Percentiles rank a stretch among this genome's conserved stretches.
phyloP scores from a whole-genome alignment of 2,797 vertebrate genomes.

The Botia kubotai region DNA sequence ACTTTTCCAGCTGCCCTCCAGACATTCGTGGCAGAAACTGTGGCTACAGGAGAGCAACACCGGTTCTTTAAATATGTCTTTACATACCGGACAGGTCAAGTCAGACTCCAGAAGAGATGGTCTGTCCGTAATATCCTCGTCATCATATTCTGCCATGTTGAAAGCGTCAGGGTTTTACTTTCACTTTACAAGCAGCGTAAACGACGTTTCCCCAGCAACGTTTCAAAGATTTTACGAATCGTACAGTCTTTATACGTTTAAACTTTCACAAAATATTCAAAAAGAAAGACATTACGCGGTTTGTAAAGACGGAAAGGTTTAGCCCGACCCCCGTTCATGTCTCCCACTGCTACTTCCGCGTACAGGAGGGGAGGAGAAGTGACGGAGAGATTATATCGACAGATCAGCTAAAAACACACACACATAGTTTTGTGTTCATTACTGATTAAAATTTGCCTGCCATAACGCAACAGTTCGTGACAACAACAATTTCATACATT shows the following conservation, averaged over 20 bases:
- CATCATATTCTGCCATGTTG: slow-evolving; percentile 41
- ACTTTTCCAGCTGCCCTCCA: slow-evolving; percentile 73
- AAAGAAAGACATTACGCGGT: background rate
- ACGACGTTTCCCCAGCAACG: background rate
- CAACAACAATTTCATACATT: slow-evolving; percentile 56
- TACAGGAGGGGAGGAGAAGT: background rate
- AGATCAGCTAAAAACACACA: background rate
- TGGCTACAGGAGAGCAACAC: slow-evolving; percentile 79
- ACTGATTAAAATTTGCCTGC: background rate
- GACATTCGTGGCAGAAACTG: slow-evolving; percentile 80
- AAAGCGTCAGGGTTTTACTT: slow-evolving; percentile 28
- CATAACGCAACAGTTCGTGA: slow-evolving; percentile 22
- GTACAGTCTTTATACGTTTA: background rate
- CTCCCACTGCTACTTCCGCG: slow-evolving; percentile 17
- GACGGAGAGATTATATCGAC: no score
- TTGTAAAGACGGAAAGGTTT: slow-evolving; percentile 47
- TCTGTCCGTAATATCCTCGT: slow-evolving; percentile 55
- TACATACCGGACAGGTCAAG: slow-evolving; percentile 79
- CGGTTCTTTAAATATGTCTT: slow-evolving; percentile 77
- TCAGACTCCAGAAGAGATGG: slow-evolving; percentile 69
- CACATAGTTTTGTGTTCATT: background rate
- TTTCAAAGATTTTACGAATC: background rate
- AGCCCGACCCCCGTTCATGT: background rate
- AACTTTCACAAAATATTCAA: background rate
- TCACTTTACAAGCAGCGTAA: slow-evolving; percentile 34